These are phyloP conservation scores for Pleuronectes platessa DNA, from an alignment of 2,113 vertebrate genomes.

Conservation along the genomic window DNA sequence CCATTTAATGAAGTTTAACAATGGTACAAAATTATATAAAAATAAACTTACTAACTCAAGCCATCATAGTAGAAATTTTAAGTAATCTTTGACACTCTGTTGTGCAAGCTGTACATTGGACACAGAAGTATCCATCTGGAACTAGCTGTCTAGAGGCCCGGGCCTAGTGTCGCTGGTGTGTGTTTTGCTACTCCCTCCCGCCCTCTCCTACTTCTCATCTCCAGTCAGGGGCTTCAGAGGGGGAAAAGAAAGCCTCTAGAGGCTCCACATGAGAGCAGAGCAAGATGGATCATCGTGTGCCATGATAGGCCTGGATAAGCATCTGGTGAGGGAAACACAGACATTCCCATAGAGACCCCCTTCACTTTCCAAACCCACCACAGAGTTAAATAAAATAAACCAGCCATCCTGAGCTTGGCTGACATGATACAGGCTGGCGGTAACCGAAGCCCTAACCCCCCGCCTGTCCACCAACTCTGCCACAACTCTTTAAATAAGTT, in stretches of 20 bases:
- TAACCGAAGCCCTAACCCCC: slow-evolving; percentile 54
- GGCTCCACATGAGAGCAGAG: slow-evolving; percentile 45
- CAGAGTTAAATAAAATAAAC: slow-evolving; percentile 75
- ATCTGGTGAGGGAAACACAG: slow-evolving; percentile 61
- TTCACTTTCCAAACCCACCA: slow-evolving; percentile 51
- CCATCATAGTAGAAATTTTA: too few species aligned
- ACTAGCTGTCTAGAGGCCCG: slow-evolving; percentile 11
- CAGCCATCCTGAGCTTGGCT: slow-evolving; percentile 56
- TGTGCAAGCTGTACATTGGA: background rate
- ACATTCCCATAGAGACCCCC: slow-evolving; percentile 59
- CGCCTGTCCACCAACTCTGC: slow-evolving; percentile 25
- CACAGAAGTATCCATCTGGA: slow-evolving; percentile 19
- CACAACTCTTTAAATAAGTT: slow-evolving; percentile 74
- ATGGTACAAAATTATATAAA: too few species aligned
- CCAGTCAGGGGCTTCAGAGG: slow-evolving; percentile 24
- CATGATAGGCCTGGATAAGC: slow-evolving; percentile 56
- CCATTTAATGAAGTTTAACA: too few species aligned
- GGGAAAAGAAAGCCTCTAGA: slow-evolving; percentile 33
- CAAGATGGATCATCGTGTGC: slow-evolving; percentile 53
- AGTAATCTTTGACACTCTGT: background rate
- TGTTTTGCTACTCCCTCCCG: background rate
- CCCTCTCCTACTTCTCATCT: slow-evolving; percentile 12
- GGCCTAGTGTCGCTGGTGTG: background rate
- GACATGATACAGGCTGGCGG: slow-evolving; percentile 59
- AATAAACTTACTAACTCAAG: too few species aligned